Percentiles rank a stretch among this genome's conserved stretches.
Conservation (phyloP, 2,797 vertebrate genomes). For the Lagorchestes hirsutus region DNA sequence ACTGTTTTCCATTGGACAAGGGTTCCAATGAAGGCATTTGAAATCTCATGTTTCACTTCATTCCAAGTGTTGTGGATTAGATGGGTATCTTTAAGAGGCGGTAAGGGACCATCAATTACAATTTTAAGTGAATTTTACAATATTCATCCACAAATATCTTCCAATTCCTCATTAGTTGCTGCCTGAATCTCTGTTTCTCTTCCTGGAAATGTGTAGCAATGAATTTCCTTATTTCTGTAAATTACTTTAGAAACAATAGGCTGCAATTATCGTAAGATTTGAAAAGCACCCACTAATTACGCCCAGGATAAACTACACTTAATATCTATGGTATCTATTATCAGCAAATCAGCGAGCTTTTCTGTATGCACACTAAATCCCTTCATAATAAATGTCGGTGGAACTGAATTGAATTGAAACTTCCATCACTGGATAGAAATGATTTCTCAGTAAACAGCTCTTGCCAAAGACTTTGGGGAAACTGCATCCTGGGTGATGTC, state of each 20-base stretch:
- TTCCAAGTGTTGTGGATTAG: background rate
- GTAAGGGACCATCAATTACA: background rate
- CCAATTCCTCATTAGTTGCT: background rate
- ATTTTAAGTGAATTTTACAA: conserved; percentile 32
- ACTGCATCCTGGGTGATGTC: background rate
- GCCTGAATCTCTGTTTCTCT: conserved; percentile 9
- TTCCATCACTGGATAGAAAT: conserved; percentile 67
- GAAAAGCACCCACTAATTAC: conserved; percentile 73
- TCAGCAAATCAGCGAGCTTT: conserved; percentile 73
- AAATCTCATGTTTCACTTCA: background rate
- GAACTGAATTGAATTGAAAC: background rate
- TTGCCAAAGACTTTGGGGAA: background rate
- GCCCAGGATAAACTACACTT: conserved; percentile 77
- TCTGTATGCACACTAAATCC: conserved; percentile 55
- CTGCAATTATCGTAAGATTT: conserved; percentile 55
- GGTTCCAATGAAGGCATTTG: background rate
- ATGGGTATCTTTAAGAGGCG: background rate
- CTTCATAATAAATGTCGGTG: conserved; percentile 40
- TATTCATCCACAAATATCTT: conserved; percentile 10
- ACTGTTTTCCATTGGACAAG: background rate
- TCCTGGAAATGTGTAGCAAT: conserved; percentile 14
- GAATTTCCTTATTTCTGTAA: conserved; percentile 51
- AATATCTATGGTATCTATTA: conserved; percentile 73
- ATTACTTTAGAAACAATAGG: conserved; percentile 68
- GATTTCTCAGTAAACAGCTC: conserved; percentile 50